These are phyloP conservation scores for Hedychridium roseum DNA, from an alignment of 2,888 invertebrate genomes.

Conservation along the genomic window DNA sequence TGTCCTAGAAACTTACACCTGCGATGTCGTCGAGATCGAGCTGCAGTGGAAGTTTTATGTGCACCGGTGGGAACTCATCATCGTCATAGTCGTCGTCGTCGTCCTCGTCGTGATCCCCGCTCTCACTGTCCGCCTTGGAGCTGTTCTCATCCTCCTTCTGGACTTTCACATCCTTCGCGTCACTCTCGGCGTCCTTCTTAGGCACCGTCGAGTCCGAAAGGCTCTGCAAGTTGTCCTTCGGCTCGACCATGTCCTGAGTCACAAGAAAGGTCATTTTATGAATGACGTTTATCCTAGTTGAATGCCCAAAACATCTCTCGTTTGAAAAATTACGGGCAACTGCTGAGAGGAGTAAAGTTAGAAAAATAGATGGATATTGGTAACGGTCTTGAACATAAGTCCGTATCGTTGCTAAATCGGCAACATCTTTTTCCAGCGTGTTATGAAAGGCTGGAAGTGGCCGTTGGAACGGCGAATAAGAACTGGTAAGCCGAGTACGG, in stretches of 20 bases:
- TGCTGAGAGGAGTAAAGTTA: no score
- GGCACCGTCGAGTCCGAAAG: slow-evolving; percentile 39
- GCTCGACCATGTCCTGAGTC: slow-evolving; percentile 45
- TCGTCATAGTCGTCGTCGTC: slow-evolving; percentile 66
- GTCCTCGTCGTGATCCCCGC: slow-evolving; percentile 64
- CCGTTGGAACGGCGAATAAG: no score
- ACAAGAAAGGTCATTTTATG: slow-evolving; percentile 4
- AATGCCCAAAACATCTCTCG: no score
- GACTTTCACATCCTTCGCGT: slow-evolving; percentile 62
- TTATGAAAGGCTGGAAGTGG: no score
- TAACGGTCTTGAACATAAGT: no score
- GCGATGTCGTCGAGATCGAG: slow-evolving; percentile 85
- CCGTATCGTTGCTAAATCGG: no score
- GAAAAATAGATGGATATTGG: no score
- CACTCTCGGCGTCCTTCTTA: slow-evolving; percentile 41
- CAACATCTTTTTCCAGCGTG: no score
- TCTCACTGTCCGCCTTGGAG: slow-evolving; percentile 69
- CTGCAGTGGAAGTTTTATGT: slow-evolving; percentile 80
- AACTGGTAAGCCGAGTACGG: no score
- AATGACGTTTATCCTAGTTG: no score
- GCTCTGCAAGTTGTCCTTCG: slow-evolving; percentile 47
- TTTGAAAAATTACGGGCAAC: no score
- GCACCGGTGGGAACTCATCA: slow-evolving; percentile 66
- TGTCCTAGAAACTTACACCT: slow-evolving; percentile 68
- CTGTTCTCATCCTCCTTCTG: slow-evolving; percentile 61